phyloP scores from a whole-genome alignment of 2,797 vertebrate genomes.

The Botia kubotai region DNA sequence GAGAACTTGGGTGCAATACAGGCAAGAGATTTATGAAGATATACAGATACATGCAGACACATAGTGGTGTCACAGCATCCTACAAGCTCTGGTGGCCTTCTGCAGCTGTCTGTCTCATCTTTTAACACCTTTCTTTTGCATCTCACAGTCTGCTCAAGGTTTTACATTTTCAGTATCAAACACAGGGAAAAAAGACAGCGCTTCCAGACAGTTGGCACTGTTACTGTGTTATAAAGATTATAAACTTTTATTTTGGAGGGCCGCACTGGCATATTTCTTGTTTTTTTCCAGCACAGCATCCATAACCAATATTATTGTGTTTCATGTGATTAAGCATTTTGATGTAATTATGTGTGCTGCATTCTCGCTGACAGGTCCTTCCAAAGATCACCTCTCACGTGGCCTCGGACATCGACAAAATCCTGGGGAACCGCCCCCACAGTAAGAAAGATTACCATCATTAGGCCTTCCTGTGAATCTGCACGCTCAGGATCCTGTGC shows the following conservation, averaged over 20 bases:
- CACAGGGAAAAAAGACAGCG: background rate
- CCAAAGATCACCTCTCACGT: conserved; percentile 81
- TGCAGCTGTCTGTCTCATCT: background rate
- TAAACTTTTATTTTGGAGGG: too few relatives aligned
- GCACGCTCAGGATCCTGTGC: conserved; percentile 27
- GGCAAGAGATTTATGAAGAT: conserved; percentile 69
- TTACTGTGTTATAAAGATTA: too few relatives aligned
- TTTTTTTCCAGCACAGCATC: too few relatives aligned
- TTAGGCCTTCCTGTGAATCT: conserved; percentile 56
- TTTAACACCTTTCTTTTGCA: conserved; percentile 9
- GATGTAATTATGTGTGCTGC: background rate
- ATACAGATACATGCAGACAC: background rate
- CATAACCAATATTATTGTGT: background rate
- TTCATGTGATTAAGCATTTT: background rate
- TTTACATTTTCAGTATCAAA: conserved; percentile 15
- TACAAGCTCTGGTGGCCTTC: background rate
- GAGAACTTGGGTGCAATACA: conserved; percentile 98
- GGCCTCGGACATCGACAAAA: conserved; percentile 78
- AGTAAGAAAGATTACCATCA: conserved; percentile 81
- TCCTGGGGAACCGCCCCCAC: conserved; percentile 80
- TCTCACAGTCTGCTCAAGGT: background rate
- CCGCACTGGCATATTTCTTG: too few relatives aligned
- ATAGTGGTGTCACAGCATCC: background rate
- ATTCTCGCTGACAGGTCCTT: conserved; percentile 73
- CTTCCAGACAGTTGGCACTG: too few relatives aligned